Base-by-base conservation (phyloP, 2,888 invertebrate species). In the Xanthorhoe spadicearia region DNA sequence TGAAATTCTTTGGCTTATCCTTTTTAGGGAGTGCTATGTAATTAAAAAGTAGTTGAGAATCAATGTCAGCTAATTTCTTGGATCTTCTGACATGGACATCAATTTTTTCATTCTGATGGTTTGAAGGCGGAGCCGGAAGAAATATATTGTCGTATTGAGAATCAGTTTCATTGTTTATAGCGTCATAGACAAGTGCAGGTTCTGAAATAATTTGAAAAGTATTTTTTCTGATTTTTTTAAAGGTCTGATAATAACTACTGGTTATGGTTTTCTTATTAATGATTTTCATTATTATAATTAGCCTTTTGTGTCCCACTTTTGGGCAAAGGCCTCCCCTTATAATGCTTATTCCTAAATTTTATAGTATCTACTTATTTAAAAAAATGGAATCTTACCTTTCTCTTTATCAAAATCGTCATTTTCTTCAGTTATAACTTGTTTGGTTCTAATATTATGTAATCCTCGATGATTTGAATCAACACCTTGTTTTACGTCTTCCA, bases 1-100 rank as follows among this genome's bases (percentile, higher is more conserved):
- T 53, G 23, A 2, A 49, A 50, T 54, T 49, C 2, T 59, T 28
- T 17, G 32, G 0, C 9, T 54, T 28, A 28, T 38, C 23, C 3
- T 17, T n/a, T 28, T 58, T 53, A 10, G 57, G 46, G 10, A 48
- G 52, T 28, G 53, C 13, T 15, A 19, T 9, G 8, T 35, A 23
- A n/a, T 57, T 62, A 1, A 18, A 6, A n/a, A 57, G 15, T 9
- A 18, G n/a, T 13, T 56, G n/a, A 6, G 46, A 5, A 28, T 58
- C 53, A 9, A 50, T 38, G 46, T 67, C 49, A 18, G 56, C 13
- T 43, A 74, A 19, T 43, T 70, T 71, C 19, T 72, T 75, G 5
- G 73, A 61, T 62, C 52, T 59, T 58, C 75, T 61, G 4, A 55
- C 17, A 23, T 38, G 15, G 51, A 28, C 54, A 15, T 69, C 15